These are phyloP conservation scores for Selenia dentaria DNA, from an alignment of 2,888 invertebrate genomes.

Conservation along the genomic window DNA sequence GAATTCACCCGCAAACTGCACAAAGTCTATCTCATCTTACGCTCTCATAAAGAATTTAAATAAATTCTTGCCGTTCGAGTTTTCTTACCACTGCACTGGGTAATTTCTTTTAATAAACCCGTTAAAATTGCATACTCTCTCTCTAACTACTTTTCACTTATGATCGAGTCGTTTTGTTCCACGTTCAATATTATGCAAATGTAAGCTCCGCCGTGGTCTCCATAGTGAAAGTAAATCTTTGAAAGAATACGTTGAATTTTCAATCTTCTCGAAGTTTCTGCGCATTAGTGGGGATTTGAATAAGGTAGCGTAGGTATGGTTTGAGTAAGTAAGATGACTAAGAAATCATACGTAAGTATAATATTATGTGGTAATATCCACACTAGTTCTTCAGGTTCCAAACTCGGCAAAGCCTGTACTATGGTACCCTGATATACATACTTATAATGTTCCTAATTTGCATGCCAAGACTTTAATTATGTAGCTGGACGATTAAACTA, in stretches of 20 bases:
- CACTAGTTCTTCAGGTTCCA: too few relatives aligned
- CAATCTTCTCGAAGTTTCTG: constrained; percentile 27
- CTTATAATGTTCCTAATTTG: too few relatives aligned
- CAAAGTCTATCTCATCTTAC: background rate
- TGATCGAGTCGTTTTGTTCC: constrained; percentile 30
- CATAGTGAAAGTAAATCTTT: constrained; percentile 58
- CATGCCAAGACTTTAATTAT: too few relatives aligned
- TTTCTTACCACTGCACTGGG: constrained; percentile 10
- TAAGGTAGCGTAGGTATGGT: constrained; percentile 31
- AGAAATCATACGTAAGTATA: constrained; percentile 20
- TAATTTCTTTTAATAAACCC: constrained; percentile 14
- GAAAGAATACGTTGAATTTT: constrained; percentile 40
- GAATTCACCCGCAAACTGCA: background rate
- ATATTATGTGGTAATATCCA: too few relatives aligned
- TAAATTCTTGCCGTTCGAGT: background rate
- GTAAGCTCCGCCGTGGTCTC: constrained; percentile 28
- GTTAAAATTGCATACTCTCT: constrained; percentile 7
- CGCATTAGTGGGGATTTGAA: constrained; percentile 43
- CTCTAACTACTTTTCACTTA: constrained; percentile 31
- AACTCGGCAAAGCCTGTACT: too few relatives aligned
- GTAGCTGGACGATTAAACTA: too few relatives aligned
- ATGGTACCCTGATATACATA: too few relatives aligned
- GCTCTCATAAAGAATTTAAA: background rate
- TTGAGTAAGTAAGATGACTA: too few relatives aligned
- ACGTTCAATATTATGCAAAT: constrained; percentile 67